Evolutionary conservation across 2,797 vertebrate genomes (phyloP).

Genomic region (Fundulus diaphanus): DNA sequence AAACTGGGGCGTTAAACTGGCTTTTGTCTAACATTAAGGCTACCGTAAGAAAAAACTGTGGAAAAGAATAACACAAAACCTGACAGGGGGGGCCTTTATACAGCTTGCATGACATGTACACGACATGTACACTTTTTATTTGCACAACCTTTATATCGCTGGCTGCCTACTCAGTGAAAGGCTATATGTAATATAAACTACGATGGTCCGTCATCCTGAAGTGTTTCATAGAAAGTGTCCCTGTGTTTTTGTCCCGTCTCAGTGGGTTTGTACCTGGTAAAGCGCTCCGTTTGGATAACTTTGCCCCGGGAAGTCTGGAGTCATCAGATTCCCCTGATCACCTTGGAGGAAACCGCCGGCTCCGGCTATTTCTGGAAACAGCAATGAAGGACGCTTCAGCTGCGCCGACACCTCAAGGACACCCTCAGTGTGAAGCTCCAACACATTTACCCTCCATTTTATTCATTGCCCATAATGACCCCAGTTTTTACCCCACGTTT

Average conservation of each 20-base stretch:
- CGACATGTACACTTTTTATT: no score
- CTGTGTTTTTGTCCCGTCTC: constrained; percentile 7
- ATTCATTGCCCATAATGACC: constrained; percentile 18
- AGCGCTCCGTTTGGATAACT: constrained; percentile 73
- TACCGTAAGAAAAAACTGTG: no score
- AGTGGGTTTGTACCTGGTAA: constrained; percentile 77
- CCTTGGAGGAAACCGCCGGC: constrained; percentile 82
- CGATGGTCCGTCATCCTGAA: no score
- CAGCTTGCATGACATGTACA: no score
- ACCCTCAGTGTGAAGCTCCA: constrained; percentile 9
- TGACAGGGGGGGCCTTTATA: no score
- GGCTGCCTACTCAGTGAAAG: no score
- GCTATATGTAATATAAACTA: no score
- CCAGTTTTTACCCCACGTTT: not conserved
- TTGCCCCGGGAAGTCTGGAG: constrained; percentile 73
- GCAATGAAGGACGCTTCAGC: constrained; percentile 61
- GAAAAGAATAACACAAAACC: no score
- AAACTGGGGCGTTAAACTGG: not conserved
- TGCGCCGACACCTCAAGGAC: constrained; percentile 58
- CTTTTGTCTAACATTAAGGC: no score
- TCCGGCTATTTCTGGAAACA: constrained; percentile 80
- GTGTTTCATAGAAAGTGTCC: not conserved
- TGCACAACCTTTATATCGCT: no score
- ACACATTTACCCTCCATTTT: not conserved
- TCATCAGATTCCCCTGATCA: constrained; percentile 79